Evolutionary conservation across 2,113 vertebrate genomes (phyloP), one percentile per base, ranked within the genome.

Genomic region (Hippocampus mohnikei): DNA sequence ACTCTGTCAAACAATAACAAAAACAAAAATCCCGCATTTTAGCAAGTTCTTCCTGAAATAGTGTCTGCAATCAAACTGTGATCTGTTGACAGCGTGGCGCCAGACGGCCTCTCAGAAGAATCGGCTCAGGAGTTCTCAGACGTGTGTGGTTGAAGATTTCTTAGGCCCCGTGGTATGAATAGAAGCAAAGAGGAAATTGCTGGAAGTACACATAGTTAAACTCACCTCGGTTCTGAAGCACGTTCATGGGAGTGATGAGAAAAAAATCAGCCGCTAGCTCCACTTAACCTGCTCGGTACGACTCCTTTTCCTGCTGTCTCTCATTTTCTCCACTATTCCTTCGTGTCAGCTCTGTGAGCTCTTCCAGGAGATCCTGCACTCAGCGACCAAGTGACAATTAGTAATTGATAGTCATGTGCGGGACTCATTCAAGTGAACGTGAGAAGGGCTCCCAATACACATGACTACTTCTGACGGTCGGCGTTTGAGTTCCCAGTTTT

Each of bases 11-110:
- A 48, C 41, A 37, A 37, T 37, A 58, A 70, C 61, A 56, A 48
- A 53, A 58, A 50, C n/a, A 58, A 59, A 55, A n/a, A 64, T 56
- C 4, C 5, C 21, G 4, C 21, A 41, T 63, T n/a, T 41, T 21
- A 37, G 53, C 52, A 63, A 5, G 59, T 59, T 71, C 59, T 33
- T 37, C 21, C 50, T 23, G 41, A 5, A 50, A 53, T 40, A 8
- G n/a, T 52, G 5, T 5, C 53, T 29, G 27, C 25, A 62, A 75
- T 70, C 66, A 70, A 79, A 69, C 71, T 71, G 33, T 66, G 75
- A 73, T 74, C 85, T 83, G 84, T 84, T 80, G 80, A 71, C 78
- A 76, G 46, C 16, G 5, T 1, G 23, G 42, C 75, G n/a, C 46
- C 72, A 69, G 72, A 60, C 75, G 66, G 75, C 70, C 70, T 71